Evolutionary conservation across 2,113 vertebrate genomes (phyloP).

Genomic region (Perca flavescens): DNA sequence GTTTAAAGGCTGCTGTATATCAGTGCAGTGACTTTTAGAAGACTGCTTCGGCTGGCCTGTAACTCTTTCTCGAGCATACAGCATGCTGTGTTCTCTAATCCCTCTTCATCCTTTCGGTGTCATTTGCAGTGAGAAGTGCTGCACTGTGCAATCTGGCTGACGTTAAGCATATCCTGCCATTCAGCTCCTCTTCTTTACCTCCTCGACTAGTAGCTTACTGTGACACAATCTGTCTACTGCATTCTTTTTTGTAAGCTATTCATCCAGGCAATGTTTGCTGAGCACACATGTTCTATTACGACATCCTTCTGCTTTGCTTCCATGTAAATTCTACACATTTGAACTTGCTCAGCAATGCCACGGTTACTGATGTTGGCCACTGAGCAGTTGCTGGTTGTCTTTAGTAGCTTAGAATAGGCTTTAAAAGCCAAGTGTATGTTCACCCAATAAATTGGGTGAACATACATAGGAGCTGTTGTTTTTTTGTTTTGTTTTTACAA

Average conservation of each 20-base stretch:
- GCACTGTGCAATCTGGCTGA: constrained; percentile 76
- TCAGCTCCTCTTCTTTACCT: constrained; percentile 71
- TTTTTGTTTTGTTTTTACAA: not conserved
- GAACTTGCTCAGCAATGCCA: constrained; percentile 3
- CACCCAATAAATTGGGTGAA: too few species aligned
- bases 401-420: not conserved
- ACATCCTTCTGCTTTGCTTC: constrained; percentile 11
- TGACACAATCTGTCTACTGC: constrained; percentile 76
- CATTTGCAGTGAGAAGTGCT: constrained; percentile 74
- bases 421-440: not conserved
- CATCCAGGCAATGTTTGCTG: constrained; percentile 62
- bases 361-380: not conserved
- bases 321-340: not conserved
- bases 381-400: constrained; percentile 6
- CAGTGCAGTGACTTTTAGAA: constrained; percentile 47
- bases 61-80: constrained; percentile 50
- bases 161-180: constrained; percentile 78
- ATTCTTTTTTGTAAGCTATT: constrained; percentile 55
- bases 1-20: constrained; percentile 52
- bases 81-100: constrained; percentile 72
- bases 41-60: constrained; percentile 36
- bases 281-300: constrained; percentile 37
- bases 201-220: constrained; percentile 68
- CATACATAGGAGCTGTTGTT: not conserved
- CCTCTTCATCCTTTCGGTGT: constrained; percentile 72